These are phyloP conservation scores for Lepilemur septentrionalis DNA, from an alignment of 2,797 vertebrate species.

Conservation along the genomic window DNA sequence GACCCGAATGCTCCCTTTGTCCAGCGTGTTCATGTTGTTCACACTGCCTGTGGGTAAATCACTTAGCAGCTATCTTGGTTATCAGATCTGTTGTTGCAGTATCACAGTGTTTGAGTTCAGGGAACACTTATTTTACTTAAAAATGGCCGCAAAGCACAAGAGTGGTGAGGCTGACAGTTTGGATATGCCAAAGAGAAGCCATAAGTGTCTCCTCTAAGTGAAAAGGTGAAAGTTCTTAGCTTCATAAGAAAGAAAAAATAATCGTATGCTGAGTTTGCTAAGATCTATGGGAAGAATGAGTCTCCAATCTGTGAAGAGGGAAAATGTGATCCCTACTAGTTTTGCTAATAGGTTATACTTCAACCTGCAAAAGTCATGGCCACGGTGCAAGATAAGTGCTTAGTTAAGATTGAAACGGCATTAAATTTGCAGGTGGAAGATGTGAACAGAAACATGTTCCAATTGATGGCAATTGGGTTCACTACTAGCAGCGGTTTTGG, in stretches of 20 bases:
- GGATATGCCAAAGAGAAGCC: neutral
- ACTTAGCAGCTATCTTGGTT: neutral
- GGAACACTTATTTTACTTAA: neutral
- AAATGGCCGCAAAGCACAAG: neutral
- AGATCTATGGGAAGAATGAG: neutral
- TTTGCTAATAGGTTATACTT: neutral
- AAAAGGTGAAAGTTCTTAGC: neutral
- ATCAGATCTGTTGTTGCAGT: neutral
- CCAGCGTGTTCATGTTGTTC: neutral
- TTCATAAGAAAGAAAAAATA: neutral
- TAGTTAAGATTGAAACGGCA: neutral
- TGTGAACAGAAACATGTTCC: neutral
- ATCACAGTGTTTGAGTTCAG: too few relatives aligned
- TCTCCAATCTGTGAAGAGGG: neutral
- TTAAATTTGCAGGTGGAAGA: neutral
- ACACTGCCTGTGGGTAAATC: neutral
- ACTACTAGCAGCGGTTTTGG: neutral
- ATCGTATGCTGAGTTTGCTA: neutral
- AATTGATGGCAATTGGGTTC: neutral
- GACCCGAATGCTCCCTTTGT: neutral
- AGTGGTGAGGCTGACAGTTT: too few relatives aligned
- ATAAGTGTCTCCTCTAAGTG: neutral
- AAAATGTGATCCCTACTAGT: neutral
- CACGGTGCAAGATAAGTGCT: too few relatives aligned
- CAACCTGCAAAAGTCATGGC: neutral